phyloP scores from a whole-genome alignment of 2,113 vertebrate genomes.

The Microcebus murinus region DNA sequence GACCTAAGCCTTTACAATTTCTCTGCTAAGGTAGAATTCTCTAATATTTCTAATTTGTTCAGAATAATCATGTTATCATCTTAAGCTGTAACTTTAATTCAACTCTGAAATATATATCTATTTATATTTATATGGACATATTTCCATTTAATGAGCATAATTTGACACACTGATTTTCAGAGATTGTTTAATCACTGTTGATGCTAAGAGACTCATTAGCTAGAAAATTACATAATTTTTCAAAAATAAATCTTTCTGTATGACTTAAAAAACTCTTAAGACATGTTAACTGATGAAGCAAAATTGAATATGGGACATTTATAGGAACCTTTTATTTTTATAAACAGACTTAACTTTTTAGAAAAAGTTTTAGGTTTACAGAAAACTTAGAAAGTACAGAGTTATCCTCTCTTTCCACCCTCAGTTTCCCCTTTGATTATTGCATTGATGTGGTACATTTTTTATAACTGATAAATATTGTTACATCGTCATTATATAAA shows the following conservation, averaged over 20 bases:
- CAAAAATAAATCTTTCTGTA: background rate
- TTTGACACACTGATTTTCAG: background rate
- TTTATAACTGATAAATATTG: background rate
- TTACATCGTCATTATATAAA: background rate
- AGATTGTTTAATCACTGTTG: background rate
- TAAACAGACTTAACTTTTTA: background rate
- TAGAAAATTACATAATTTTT: background rate
- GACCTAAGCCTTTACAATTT: background rate
- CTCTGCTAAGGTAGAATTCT: background rate
- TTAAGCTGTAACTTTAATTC: background rate
- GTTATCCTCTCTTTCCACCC: background rate
- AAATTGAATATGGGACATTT: background rate
- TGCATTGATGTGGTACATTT: background rate
- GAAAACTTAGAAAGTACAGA: background rate
- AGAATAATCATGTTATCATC: background rate
- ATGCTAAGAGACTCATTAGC: background rate
- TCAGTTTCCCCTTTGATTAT: background rate
- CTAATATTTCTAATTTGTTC: background rate
- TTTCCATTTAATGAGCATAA: background rate
- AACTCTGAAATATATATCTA: background rate
- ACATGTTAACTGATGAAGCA: background rate
- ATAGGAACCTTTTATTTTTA: background rate
- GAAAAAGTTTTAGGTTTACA: background rate
- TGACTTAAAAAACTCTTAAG: background rate
- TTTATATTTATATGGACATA: background rate